Evolutionary conservation across 2,113 vertebrate genomes (phyloP), one percentile per base, ranked within the genome.

Genomic region (Tinamus guttatus): DNA sequence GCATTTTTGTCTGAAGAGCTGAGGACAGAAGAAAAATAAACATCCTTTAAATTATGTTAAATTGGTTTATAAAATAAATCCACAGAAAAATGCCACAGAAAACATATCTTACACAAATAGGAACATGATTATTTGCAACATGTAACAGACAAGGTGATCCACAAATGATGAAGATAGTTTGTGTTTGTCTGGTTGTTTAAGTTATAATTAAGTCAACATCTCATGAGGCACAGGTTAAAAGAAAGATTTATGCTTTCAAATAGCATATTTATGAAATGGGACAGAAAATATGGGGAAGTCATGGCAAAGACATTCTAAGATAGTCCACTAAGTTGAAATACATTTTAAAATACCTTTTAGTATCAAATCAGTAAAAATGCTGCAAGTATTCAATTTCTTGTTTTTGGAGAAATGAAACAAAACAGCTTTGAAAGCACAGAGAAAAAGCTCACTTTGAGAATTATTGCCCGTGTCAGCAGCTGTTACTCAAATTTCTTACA

Each of bases 391-490:
- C 9, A 60, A 85, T 59, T 91, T 82, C 54, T 51, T 68, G 13
- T 84, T 93, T 93, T 83, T 58, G 83, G 74, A 68, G 7, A 88
- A 88, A 92, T 64, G 7, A 87, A 90, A 78, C 22, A 94, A 88
- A 94, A 71, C 27, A 93, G 34, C 51, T 71, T 86, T 88, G 47
- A 86, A 84, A 94, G 65, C 25, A 86, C 41, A 87, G 36, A 90
- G 49, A 13, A 84, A 90, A 91, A 78, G 62, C 27, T 85, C 51
- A 75, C n/a, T 91, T 85, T 62, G 45, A 78, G 51, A 85, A 77
- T 86, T 70, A 86, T 78, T 93, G 87, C 60, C 52, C 75, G 41
- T 91, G 69, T 93, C 92, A 96, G 92, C 93, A 96, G 60, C 62
- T 92, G 87, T 74, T 96, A 68, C 60, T 86, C 51, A 90, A 67